phyloP scores from a whole-genome alignment of 1,140 invertebrate genomes.

The Drosophila busckii region DNA sequence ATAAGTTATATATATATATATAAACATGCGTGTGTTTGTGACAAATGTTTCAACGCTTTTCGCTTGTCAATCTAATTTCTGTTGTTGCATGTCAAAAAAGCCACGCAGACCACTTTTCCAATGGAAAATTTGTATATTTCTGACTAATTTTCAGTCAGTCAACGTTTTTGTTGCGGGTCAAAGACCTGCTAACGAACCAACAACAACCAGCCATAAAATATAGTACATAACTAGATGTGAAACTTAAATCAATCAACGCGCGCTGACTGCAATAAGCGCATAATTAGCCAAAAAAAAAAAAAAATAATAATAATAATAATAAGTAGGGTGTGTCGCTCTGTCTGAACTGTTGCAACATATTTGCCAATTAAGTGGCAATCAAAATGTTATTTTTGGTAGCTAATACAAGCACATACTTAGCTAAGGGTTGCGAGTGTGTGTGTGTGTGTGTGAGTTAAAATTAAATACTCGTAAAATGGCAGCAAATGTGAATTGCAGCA shows the following conservation, averaged over 20 bases:
- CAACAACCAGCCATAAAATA: neutral
- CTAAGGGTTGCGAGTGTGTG: constrained; percentile 5
- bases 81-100: constrained; percentile 21
- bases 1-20: neutral
- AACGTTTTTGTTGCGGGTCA: constrained; percentile 29
- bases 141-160: constrained; percentile 34
- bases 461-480: constrained; percentile 68
- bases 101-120: constrained; percentile 31
- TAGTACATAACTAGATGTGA: constrained; percentile 1
- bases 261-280: constrained; percentile 29
- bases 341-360: constrained; percentile 33
- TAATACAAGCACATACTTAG: neutral
- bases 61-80: constrained; percentile 23
- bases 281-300: constrained; percentile 53
- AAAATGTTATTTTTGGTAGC: constrained; percentile 9
- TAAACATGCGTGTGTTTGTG: constrained; percentile 1
- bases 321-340: too few relatives aligned
- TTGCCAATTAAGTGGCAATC: constrained; percentile 68
- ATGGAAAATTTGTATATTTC: constrained; percentile 45
- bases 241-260: constrained; percentile 34
- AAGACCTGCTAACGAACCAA: constrained; percentile 26
- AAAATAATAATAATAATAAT: neutral
- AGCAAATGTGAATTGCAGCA: constrained; percentile 66
- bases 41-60: constrained; percentile 31
- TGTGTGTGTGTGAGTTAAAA: constrained; percentile 47